Base-by-base conservation (phyloP, 2,888 invertebrate species). In the Campoplex nolae region DNA sequence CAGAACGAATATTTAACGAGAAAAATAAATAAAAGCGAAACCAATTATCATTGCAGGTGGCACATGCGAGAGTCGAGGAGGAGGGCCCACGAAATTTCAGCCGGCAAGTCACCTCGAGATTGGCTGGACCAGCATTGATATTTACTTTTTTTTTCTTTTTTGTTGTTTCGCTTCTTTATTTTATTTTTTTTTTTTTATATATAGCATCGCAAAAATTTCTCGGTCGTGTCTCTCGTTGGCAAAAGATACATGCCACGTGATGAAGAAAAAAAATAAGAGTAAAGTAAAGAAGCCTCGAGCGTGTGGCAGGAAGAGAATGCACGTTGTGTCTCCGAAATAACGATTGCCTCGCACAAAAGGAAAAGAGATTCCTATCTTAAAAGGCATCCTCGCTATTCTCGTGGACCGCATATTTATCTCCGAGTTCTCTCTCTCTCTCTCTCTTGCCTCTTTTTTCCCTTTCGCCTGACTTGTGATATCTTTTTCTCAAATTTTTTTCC, bases 371-470 rank as follows among this genome's bases (percentile, higher is more conserved):
- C 71, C 56, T 80, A 86, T 86, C 86, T 71, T 48, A 23, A 51
- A 77, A 56, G 86, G 86, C 65, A 86, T 86, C 77, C 80, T 81
- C 28, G 84, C 80, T 81, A 86, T 86, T 86, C 81, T 51, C 80
- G 45, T 68, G 68, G 80, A 77, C 32, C 77, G 80, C 76, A 76
- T 68, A 42, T 38, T 68, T 35, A 35, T 42, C 42, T 28, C 51
- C 28, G n/a, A 13, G 42, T 62, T 51, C 38, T 51, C 38, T 18
- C 16, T 16, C 32, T 3, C 38, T 3, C 38, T 38, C 38, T 38
- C 6, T 38, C 38, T 38, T 1, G 11, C 28, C 13, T 13, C 28
- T 13, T 58, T 23, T 58, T 38, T 45, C 35, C 56, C 48, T 23
- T 58, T 35, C 1, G 13, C 75, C 75, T 54, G 23, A 48, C 54